phyloP scores from a whole-genome alignment of 1,140 invertebrate genomes.

The Leptinotarsa defecta region DNA sequence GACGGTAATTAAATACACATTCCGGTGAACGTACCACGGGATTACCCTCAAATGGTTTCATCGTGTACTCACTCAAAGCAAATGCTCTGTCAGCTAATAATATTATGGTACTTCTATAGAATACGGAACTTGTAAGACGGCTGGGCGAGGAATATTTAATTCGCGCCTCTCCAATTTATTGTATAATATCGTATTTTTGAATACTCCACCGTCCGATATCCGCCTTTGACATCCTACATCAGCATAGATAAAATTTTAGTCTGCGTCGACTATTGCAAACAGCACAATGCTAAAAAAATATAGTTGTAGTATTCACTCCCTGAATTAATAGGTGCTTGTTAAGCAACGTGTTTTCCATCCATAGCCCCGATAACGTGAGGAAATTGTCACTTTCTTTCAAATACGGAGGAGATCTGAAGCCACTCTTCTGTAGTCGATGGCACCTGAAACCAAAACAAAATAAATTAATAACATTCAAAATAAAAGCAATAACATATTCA shows the following conservation, averaged over 20 bases:
- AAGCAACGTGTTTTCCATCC: constrained; percentile 44
- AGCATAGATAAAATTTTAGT: constrained; percentile 58
- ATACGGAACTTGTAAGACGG: constrained; percentile 10
- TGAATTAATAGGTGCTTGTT: constrained; percentile 52
- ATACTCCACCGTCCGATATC: constrained; percentile 51
- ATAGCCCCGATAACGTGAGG: constrained; percentile 36
- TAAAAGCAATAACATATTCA: too few relatives aligned
- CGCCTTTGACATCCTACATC: constrained; percentile 56
- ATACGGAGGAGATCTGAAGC: neutral
- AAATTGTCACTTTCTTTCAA: constrained; percentile 35
- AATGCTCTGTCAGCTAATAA: constrained; percentile 49
- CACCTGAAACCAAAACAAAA: neutral
- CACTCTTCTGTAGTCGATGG: neutral
- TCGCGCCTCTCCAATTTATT: constrained; percentile 37
- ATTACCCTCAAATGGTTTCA: constrained; percentile 52
- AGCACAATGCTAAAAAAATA: constrained; percentile 59
- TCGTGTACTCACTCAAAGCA: constrained; percentile 48
- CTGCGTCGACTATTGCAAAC: constrained; percentile 57
- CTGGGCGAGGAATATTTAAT: constrained; percentile 39
- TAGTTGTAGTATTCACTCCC: constrained; percentile 60
- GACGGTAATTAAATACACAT: constrained; percentile 25
- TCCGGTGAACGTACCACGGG: constrained; percentile 5
- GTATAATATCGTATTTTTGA: constrained; percentile 34
- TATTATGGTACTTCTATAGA: constrained; percentile 34
- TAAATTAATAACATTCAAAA: neutral